Evolutionary conservation across 2,113 vertebrate species (phyloP), one percentile per base, ranked within the genome.

Genomic region (Ariopsis seemanni): DNA sequence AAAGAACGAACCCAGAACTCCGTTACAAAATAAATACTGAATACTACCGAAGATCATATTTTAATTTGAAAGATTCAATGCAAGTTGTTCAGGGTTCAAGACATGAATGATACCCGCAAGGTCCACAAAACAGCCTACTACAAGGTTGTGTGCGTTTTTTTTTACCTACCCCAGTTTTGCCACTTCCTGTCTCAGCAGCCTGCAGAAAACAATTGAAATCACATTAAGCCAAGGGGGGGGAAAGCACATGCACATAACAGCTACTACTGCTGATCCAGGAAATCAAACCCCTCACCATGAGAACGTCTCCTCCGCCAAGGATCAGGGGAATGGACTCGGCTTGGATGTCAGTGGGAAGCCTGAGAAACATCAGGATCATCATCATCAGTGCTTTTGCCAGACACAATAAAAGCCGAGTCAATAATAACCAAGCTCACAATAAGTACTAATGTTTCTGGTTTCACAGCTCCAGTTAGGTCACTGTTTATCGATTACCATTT

Each of bases 151-250:
- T 72, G n/a, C 34, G 48, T 17, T 30, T 30, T 30, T 75, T 78
- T 85, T 91, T 15, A 97, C 98, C 96, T 95, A 99, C 98, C 88
- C 98, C 98, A 83, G 98, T 99, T 95, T 99, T 99, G 18, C 98
- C 98, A 89, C 98, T 99, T 5, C 98, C 98, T 0, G 98, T 99
- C 95, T 99, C 98, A 91, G 98, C 98, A 91, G 98, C 98, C 98
- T 99, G 58, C 17, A 82, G 12, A 82, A 50, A 72, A 90, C 20
- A 90, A 85, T 72, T 18, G n/a, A 3, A 3, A n/a, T 81, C 1
- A n/a, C 1, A 11, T 25, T 63, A 3, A 15, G 18, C 42, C 42
- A 42, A 42, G 42, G 3, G 3, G 42, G 34, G 34, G 34, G 42
- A 4, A 3, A 42, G 42, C 42, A 42, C 42, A 42, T 0, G 25